These are phyloP conservation scores for Artemia sinica DNA, from an alignment of 2,888 invertebrate genomes.

Conservation along the genomic window DNA sequence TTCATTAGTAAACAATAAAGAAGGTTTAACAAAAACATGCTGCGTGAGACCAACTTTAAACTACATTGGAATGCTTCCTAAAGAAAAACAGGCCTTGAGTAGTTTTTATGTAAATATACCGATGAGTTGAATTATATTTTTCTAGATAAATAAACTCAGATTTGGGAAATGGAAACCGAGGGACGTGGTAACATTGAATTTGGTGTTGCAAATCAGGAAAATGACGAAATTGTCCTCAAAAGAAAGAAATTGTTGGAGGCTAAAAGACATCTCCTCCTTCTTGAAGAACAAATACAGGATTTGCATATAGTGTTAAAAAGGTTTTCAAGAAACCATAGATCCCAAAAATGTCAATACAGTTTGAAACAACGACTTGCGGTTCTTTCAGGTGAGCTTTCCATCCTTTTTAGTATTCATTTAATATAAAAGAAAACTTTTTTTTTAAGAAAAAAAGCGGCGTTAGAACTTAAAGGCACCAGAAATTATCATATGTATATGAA, in stretches of 20 bases:
- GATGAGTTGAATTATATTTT: too few relatives aligned
- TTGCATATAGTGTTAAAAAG: conserved; percentile 2
- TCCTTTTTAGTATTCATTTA: not conserved
- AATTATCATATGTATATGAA: too few relatives aligned
- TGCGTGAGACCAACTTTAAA: too few relatives aligned
- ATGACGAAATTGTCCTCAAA: not conserved
- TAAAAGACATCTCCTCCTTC: not conserved
- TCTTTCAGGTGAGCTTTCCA: not conserved
- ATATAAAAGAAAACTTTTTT: too few relatives aligned
- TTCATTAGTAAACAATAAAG: too few relatives aligned
- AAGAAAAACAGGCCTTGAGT: too few relatives aligned
- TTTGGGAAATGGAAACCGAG: conserved; percentile 1
- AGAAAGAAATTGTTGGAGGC: conserved; percentile 1
- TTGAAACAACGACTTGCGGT: not conserved
- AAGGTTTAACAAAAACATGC: too few relatives aligned
- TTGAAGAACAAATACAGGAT: conserved; percentile 6
- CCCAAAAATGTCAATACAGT: conserved; percentile 8
- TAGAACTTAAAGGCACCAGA: too few relatives aligned
- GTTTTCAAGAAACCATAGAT: conserved; percentile 1
- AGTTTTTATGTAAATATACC: too few relatives aligned
- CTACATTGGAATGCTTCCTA: too few relatives aligned
- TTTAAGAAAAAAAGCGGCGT: too few relatives aligned
- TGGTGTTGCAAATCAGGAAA: conserved; percentile 11
- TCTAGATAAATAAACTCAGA: too few relatives aligned
- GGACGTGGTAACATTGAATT: conserved; percentile 7